Evolutionary conservation across 2,888 invertebrate genomes (phyloP), one percentile per base, ranked within the genome.

Genomic region (Zhengitettix transpicula): DNA sequence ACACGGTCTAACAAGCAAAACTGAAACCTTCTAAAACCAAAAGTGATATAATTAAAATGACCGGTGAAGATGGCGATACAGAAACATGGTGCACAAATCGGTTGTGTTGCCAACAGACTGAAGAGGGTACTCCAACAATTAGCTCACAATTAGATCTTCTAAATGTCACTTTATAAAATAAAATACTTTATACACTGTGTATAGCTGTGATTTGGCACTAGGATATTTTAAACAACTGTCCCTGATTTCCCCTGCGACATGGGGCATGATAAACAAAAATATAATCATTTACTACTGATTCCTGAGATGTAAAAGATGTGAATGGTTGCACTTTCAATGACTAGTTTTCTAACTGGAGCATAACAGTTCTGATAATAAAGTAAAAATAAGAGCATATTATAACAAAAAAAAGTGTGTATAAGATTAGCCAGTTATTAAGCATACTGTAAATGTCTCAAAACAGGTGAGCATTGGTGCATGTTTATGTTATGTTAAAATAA

Each of bases 141-240:
- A 52, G 57, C 57, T 57, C 41, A 16, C 57, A 52, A 41, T 44
- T 56, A 56, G 40, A 44, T 47, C 40, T 56, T 56, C 44, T 44
- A 56, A 56, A 56, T 56, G 52, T 58, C 52, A 28, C 28, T n/a
- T 52, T 53, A 60, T 44, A 53, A 60, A 60, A 53, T 57, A 57
- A 60, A 60, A 60, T 60, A 60, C 54, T 60, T 57, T 52, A 57
- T 51, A 60, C 52, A 17, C 57, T 57, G 56, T 60, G 60, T 56
- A 53, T 56, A 61, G 60, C 56, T 62, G 61, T 64, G 64, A 62
- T 64, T 64, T 64, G 64, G 64, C 64, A 64, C 64, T 62, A 62
- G 62, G 62, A 61, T 61, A 60, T 58, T 58, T 58, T 59, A 55
- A 60, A 63, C 56, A 60, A 59, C 58, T 60, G 58, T 62, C 62